These are phyloP conservation scores for Agelaius phoeniceus DNA, from an alignment of 2,113 vertebrate species.

Conservation along the genomic window DNA sequence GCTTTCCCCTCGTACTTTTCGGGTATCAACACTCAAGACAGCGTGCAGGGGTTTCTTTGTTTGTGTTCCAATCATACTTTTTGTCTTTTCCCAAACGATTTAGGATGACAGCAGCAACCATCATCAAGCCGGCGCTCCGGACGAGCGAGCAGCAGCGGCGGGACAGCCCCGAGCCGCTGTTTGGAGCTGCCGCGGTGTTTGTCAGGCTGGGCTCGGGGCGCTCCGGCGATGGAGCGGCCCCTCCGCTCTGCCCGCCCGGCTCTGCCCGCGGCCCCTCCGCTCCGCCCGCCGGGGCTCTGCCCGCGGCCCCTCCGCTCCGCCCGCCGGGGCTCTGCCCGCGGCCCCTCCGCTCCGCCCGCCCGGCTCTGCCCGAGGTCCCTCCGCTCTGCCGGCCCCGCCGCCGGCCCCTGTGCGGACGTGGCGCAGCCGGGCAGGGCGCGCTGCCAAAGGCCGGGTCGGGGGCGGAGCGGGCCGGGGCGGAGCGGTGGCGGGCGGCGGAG, in stretches of 20 bases:
- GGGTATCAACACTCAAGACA: neutral
- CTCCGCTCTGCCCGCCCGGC: too few species aligned
- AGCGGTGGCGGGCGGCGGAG: too few species aligned
- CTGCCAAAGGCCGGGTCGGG: neutral
- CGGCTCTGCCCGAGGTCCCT: too few species aligned
- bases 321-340: too few species aligned
- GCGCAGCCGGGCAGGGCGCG: conserved; percentile 60
- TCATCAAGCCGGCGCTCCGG: fast-evolving
- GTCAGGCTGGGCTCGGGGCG: too few species aligned
- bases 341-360: too few species aligned
- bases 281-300: too few species aligned
- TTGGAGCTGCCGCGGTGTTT: neutral
- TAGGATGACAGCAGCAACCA: neutral
- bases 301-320: too few species aligned
- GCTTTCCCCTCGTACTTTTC: fast-evolving
- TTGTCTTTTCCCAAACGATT: neutral
- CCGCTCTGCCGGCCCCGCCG: too few species aligned
- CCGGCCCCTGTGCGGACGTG: conserved; percentile 71
- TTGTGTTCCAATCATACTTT: fast-evolving
- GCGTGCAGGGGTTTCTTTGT: fast-evolving
- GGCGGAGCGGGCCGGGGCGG: neutral
- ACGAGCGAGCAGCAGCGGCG: fast-evolving
- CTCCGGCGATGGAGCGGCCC: too few species aligned
- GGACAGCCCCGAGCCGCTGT: fast-evolving
- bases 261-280: too few species aligned